Evolutionary conservation across 2,797 vertebrate genomes (phyloP).

Genomic region (Eulemur coronatus): DNA sequence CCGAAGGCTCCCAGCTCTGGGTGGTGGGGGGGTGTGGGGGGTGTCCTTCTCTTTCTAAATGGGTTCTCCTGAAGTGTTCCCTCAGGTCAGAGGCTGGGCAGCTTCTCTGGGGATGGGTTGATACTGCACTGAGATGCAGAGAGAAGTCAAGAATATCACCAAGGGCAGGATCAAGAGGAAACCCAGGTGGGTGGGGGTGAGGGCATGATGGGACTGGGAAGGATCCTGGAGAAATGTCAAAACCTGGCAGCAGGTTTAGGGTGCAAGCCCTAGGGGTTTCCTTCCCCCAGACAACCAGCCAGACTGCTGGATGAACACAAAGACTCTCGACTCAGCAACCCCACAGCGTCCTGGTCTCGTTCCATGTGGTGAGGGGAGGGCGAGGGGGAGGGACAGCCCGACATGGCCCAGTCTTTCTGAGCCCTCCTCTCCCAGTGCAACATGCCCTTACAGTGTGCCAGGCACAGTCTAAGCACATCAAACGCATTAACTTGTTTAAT

Average conservation of each 20-base stretch:
- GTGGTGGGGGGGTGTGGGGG: not conserved
- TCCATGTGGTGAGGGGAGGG: not conserved
- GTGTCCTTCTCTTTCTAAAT: not conserved
- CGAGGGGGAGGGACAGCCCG: not conserved
- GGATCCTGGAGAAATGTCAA: not conserved
- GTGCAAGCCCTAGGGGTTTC: not conserved
- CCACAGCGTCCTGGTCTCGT: not conserved
- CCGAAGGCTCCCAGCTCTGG: not conserved
- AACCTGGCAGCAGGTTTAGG: not conserved
- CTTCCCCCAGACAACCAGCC: not conserved
- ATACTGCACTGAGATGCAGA: not conserved
- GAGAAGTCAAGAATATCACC: not conserved
- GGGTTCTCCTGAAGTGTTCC: not conserved
- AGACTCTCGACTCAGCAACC: not conserved
- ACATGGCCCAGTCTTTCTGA: not conserved
- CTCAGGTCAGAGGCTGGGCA: not conserved
- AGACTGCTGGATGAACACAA: not conserved
- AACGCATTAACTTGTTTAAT: not conserved
- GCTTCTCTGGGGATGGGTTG: not conserved
- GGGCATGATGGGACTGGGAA: not conserved
- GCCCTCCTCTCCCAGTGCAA: not conserved
- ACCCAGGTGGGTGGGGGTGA: not conserved
- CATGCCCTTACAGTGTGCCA: accelerated
- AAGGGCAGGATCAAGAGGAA: not conserved
- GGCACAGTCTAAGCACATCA: not conserved